These are phyloP conservation scores for Oriolus oriolus DNA, from an alignment of 2,113 vertebrate species.

Conservation along the genomic window DNA sequence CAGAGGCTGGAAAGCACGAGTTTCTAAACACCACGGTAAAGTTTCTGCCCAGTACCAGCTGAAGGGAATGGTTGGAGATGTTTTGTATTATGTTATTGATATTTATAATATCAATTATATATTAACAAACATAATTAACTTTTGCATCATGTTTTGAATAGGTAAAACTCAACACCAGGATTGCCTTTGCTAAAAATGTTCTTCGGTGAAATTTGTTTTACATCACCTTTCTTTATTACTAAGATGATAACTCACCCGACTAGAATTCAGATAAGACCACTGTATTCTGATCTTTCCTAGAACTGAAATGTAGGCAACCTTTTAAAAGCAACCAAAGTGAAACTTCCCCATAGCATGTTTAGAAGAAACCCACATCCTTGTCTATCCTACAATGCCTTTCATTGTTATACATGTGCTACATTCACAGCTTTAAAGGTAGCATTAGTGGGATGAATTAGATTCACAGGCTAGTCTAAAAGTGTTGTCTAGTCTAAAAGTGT, in stretches of 20 bases:
- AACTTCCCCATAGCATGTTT: not conserved
- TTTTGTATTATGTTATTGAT: not conserved
- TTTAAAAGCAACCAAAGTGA: not conserved
- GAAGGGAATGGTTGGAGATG: not conserved
- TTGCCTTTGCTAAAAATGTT: not conserved
- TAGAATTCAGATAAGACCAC: not conserved
- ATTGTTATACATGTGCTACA: not conserved
- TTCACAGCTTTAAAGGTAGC: not conserved
- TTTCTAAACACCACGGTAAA: not conserved
- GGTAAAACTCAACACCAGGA: not conserved
- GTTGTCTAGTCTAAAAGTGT: not conserved
- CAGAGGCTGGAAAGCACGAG: accelerated
- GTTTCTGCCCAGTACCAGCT: not conserved
- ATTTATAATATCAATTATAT: not conserved
- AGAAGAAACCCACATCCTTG: not conserved
- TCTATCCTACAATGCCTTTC: not conserved
- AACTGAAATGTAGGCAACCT: not conserved
- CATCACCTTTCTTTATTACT: not conserved
- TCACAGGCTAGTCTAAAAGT: not conserved
- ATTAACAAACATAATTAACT: not conserved
- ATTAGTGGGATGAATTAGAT: not conserved
- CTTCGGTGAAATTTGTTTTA: not conserved
- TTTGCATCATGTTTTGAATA: not conserved
- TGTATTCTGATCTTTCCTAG: not conserved
- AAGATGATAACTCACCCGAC: not conserved